Base-by-base conservation (phyloP, 2,113 vertebrate genomes). In the Percina caprodes region DNA sequence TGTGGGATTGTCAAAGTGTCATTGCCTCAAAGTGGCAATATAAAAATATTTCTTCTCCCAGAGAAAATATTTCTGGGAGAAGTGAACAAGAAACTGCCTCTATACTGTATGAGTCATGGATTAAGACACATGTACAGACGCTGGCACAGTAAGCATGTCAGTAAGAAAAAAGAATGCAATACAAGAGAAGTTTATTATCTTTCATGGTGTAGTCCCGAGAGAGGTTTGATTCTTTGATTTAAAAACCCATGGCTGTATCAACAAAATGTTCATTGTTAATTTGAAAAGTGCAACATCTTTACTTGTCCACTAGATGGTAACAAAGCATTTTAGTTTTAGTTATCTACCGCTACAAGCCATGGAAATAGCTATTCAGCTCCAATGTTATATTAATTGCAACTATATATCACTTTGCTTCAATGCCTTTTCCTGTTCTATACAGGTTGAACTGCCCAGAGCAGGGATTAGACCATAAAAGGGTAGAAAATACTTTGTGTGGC, bases 231-330 rank as follows among this genome's bases (percentile, higher is more conserved):
- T 35, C 5, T 51, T 18, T 46, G 51, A 46, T 42, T 61, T 24
- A 46, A 75, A 66, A 66, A 14, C 9, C 0, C 8, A 46, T 46
- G 6, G 3, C 9, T 48, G 18, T 12, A 5, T n/a, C 26, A 4
- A 23, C 45, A 33, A 59, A 68, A 39, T 54, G 4, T 30, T 30
- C 4, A 30, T 11, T 14, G 21, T 23, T 74, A 14, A 51, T 8
- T 52, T 11, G 1, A 69, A 51, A 2, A 2, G 4, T 71, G 79
- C 59, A 62, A 6, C 74, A 6, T 1, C 11, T 12, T 11, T 0
- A 1, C 19, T n/a, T 0, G 16, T 45, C 86, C 92, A 72, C 77
- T 83, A 88, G 90, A 61, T 85, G 85, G 85, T 70, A 63, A 21
- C 76, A 80, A 19, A 55, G 26, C 48, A 21, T 60, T 74, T 35